Evolutionary conservation across 2,113 vertebrate species (phyloP), one percentile per base, ranked within the genome.

Genomic region (Myotis lucifugus): DNA sequence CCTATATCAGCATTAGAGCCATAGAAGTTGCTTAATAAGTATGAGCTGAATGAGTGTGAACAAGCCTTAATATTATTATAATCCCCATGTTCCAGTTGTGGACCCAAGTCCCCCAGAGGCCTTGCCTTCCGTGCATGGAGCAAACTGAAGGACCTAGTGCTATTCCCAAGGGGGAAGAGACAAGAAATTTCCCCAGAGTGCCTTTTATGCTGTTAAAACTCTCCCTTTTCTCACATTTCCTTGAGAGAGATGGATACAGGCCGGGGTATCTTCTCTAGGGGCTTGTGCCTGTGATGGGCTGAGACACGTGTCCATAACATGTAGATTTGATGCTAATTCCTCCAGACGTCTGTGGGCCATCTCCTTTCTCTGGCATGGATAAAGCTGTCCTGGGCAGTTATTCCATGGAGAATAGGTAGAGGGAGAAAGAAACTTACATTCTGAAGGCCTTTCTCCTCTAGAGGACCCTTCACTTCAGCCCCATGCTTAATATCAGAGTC

Each of bases 261-360:
- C 8, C 2, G 1, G 9, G 61, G 46, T 46, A 64, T 69, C 34
- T 37, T 79, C 34, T 25, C 3, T 32, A 3, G n/a, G 25, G 37
- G 6, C 18, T 32, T 59, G 59, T 88, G 85, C 74, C 72, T 19
- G 0, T 37, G 46, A 48, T 27, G n/a, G 50, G 32, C 21, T 3
- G 13, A 61, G 27, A 48, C 67, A 27, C 0, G 0, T 40, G 48
- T 40, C 9, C n/a, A 2, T 6, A 10, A 40, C 21, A 0, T 15
- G 52, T 29, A 40, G 18, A 3, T 56, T 5, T 85, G 29, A 9
- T 10, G 29, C 59, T 69, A 27, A 0, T n/a, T 48, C n/a, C 34
- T 23, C 15, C 23, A 23, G 34, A 50, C 0, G 0, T 29, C 54
- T 27, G 21, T 32, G 90, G 25, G 64, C 64, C 4, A 2, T 56